These are phyloP conservation scores for Melitaea cinxia DNA, from an alignment of 1,140 invertebrate genomes.

Conservation along the genomic window DNA sequence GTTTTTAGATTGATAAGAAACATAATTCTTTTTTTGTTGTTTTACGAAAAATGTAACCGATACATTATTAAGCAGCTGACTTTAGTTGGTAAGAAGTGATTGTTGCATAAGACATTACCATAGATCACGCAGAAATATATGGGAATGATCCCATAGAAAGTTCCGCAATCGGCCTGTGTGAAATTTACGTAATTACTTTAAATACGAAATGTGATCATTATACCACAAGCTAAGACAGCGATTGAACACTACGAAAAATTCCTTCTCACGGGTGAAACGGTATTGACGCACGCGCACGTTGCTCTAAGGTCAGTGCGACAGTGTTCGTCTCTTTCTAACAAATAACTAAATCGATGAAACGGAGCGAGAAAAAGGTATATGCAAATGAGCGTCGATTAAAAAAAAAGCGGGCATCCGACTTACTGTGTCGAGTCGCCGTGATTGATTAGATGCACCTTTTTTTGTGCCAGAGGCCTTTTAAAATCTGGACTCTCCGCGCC, in stretches of 20 bases:
- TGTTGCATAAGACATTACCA: slow-evolving; percentile 23
- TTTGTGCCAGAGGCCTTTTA: slow-evolving; percentile 53
- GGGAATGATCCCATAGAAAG: slow-evolving; percentile 18
- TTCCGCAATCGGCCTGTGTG: slow-evolving; percentile 27
- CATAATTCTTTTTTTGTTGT: not conserved
- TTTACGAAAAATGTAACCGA: not conserved
- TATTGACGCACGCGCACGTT: slow-evolving; percentile 62
- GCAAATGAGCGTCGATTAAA: slow-evolving; percentile 61
- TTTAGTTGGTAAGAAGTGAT: slow-evolving; percentile 12
- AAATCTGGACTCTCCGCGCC: slow-evolving; percentile 43
- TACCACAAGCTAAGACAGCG: slow-evolving; percentile 41
- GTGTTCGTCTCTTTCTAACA: slow-evolving; percentile 41
- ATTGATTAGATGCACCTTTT: slow-evolving; percentile 75
- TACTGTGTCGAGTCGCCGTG: slow-evolving; percentile 53
- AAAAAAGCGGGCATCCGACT: slow-evolving; percentile 49
- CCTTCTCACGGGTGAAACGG: slow-evolving; percentile 66
- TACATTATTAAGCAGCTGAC: not conserved
- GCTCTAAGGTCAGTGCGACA: slow-evolving; percentile 54
- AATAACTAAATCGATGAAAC: slow-evolving; percentile 24
- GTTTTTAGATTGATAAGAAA: too few species aligned
- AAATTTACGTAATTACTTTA: slow-evolving; percentile 25
- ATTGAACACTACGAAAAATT: slow-evolving; percentile 55
- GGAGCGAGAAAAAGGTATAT: slow-evolving; percentile 44
- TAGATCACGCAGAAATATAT: slow-evolving; percentile 26
- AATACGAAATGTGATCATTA: slow-evolving; percentile 30